Evolutionary conservation across 1,140 invertebrate genomes (phyloP).

Genomic region (Pantala flavescens): DNA sequence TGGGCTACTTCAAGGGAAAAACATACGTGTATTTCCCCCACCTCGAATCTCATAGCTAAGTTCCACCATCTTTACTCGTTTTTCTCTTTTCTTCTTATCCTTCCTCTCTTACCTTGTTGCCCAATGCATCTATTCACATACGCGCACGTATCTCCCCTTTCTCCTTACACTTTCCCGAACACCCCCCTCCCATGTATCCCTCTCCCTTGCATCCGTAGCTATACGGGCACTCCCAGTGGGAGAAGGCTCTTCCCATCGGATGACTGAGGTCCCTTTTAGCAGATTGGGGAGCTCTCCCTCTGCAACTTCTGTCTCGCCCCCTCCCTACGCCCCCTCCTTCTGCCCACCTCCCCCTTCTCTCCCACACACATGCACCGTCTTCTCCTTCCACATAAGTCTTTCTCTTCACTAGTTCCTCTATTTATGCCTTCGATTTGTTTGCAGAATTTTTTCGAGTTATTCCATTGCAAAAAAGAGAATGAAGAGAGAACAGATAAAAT

Average conservation of each 20-base stretch:
- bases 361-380: not conserved
- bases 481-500: too few species aligned
- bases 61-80: not conserved
- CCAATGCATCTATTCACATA: not conserved
- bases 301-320: too few species aligned
- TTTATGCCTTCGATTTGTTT: not conserved
- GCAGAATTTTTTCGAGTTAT: too few species aligned
- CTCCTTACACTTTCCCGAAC: not conserved
- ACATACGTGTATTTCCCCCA: not conserved
- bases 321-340: not conserved
- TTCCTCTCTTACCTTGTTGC: not conserved
- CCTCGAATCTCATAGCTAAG: not conserved
- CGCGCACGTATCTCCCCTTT: not conserved
- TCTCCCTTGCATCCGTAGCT: not conserved
- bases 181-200: not conserved
- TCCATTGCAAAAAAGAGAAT: too few species aligned
- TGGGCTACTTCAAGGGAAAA: not conserved
- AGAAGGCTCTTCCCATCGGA: not conserved
- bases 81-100: too few species aligned
- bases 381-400: not conserved
- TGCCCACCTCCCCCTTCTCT: not conserved
- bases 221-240: not conserved
- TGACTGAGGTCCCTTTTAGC: slow-evolving; percentile 7
- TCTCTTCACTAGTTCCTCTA: not conserved
- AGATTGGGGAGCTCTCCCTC: not conserved